phyloP scores from a whole-genome alignment of 2,888 invertebrate genomes.

The Brachypterus glaber region DNA sequence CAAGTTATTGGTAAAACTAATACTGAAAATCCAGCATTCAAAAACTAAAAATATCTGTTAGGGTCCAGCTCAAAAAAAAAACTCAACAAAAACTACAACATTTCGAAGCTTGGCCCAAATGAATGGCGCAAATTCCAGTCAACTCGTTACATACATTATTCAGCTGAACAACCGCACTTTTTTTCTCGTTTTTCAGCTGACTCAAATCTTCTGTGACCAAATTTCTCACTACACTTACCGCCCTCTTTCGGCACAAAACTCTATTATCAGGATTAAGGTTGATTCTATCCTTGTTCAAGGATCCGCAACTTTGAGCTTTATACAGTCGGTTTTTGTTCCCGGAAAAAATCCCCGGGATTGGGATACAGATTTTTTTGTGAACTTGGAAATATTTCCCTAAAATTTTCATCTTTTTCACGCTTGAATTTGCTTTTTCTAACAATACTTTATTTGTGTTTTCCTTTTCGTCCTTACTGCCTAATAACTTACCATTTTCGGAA shows the following conservation, averaged over 20 bases:
- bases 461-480: constrained; percentile 23
- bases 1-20: too few species aligned
- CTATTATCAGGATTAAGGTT: constrained; percentile 10
- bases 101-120: constrained; percentile 47
- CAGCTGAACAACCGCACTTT: constrained; percentile 32
- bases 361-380: constrained; percentile 54
- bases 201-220: constrained; percentile 43
- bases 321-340: constrained; percentile 48
- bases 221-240: constrained; percentile 39
- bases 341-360: constrained; percentile 48
- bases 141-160: constrained; percentile 41
- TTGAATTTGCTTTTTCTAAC: constrained; percentile 16
- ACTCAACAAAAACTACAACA: constrained; percentile 51
- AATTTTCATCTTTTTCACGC: constrained; percentile 48
- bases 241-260: constrained; percentile 33
- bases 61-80: too few species aligned
- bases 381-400: constrained; percentile 61
- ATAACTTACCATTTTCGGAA: constrained; percentile 9
- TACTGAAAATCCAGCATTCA: too few species aligned
- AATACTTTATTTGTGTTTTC: constrained; percentile 28
- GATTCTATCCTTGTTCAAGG: constrained; percentile 41
- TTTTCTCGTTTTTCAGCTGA: constrained; percentile 40
- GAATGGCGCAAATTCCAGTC: constrained; percentile 46
- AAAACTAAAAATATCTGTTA: too few species aligned
- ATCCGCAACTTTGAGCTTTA: constrained; percentile 56